A percentile compares a stretch with the other conserved stretches of the same genome.
phyloP scores from a whole-genome alignment of 2,888 invertebrate species.

The Brenthis hecate region DNA sequence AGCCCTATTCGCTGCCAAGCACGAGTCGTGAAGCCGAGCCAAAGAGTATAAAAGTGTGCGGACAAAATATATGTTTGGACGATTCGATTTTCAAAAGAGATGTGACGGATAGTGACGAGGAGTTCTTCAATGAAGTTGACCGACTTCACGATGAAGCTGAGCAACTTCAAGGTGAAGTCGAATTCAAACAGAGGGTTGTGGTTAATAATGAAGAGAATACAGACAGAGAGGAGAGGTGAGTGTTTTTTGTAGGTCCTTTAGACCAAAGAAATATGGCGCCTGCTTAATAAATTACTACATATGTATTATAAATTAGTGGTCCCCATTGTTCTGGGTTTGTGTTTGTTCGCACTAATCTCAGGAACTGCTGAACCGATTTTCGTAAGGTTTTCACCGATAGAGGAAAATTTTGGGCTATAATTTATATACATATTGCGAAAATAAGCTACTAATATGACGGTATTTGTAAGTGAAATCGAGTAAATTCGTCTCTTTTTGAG shows the following conservation, averaged over 20 bases:
- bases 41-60: conserved; percentile 70
- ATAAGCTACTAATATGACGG: too few species aligned
- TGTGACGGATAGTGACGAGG: conserved; percentile 62
- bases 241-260: not conserved
- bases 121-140: conserved; percentile 65
- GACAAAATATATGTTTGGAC: conserved; percentile 76
- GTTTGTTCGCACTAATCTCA: too few species aligned
- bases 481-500: too few species aligned
- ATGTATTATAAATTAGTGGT: too few species aligned
- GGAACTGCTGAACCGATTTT: too few species aligned
- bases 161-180: conserved; percentile 40
- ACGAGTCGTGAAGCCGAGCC: conserved; percentile 57
- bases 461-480: too few species aligned
- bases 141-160: conserved; percentile 48
- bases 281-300: not conserved
- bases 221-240: conserved; percentile 41
- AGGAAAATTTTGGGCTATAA: too few species aligned
- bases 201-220: conserved; percentile 51
- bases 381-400: too few species aligned
- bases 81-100: conserved; percentile 67
- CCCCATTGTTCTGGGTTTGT: too few species aligned
- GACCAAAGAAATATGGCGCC: too few species aligned
- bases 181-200: conserved; percentile 58
- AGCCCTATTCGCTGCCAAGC: conserved; percentile 53
- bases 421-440: too few species aligned